These are phyloP conservation scores for Acrocyrtus sp. DNA, from an alignment of 2,888 invertebrate species.

Conservation along the genomic window DNA sequence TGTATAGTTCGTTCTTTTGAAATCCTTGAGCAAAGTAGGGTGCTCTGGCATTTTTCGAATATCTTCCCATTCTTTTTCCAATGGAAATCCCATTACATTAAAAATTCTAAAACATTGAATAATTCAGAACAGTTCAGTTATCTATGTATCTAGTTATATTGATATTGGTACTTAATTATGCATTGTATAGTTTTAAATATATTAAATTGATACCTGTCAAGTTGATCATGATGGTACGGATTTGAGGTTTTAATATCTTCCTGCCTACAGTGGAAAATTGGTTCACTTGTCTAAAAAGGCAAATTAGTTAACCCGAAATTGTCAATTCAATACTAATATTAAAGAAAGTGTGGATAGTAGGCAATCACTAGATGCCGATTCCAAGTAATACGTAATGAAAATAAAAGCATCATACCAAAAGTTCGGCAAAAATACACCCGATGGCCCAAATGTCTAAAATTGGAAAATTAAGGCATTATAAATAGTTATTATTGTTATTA, in stretches of 20 bases:
- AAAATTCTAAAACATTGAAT: slow-evolving; percentile 78
- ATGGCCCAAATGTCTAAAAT: slow-evolving; percentile 96
- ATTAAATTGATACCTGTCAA: slow-evolving; percentile 78
- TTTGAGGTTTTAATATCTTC: slow-evolving; percentile 99
- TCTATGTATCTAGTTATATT: neutral
- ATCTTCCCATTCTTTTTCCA: slow-evolving; percentile 98
- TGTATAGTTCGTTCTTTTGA: slow-evolving; percentile 90
- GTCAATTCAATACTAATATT: too few species aligned
- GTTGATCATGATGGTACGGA: slow-evolving; percentile 98
- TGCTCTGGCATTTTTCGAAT: slow-evolving; percentile 99
- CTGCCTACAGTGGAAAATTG: slow-evolving; percentile 98
- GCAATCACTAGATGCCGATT: too few species aligned
- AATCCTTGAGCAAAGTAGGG: slow-evolving; percentile 93
- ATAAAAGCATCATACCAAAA: slow-evolving; percentile 26
- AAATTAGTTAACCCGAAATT: too few species aligned
- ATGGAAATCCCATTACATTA: slow-evolving; percentile 99
- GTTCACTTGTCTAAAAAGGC: slow-evolving; percentile 97
- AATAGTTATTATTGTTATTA: neutral
- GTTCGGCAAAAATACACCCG: slow-evolving; percentile 80
- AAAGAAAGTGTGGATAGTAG: too few species aligned
- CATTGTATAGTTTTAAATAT: too few species aligned
- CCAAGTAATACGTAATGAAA: too few species aligned
- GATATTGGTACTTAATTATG: too few species aligned
- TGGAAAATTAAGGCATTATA: too few species aligned
- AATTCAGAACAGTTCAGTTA: neutral